phyloP scores from a whole-genome alignment of 2,888 invertebrate genomes.

The Stenoptilia bipunctidactyla region DNA sequence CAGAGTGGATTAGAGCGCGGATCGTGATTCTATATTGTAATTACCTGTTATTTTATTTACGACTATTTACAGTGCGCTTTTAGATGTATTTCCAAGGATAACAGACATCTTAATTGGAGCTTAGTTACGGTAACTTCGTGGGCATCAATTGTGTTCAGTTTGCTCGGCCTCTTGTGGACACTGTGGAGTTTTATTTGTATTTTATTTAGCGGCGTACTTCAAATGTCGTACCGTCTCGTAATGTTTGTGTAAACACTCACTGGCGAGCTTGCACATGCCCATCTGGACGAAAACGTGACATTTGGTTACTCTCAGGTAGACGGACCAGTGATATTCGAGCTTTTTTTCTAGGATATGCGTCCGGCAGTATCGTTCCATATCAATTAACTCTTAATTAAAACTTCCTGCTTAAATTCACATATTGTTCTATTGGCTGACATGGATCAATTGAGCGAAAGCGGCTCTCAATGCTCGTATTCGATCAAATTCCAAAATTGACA shows the following conservation, averaged over 20 bases:
- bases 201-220: constrained; percentile 67
- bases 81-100: constrained; percentile 55
- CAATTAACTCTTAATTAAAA: constrained; percentile 65
- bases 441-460: constrained; percentile 64
- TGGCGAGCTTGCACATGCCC: constrained; percentile 60
- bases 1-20: constrained; percentile 43
- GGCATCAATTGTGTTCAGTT: constrained; percentile 47
- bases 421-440: constrained; percentile 49
- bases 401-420: constrained; percentile 65
- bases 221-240: constrained; percentile 68
- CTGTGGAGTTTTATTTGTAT: constrained; percentile 59
- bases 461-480: constrained; percentile 29
- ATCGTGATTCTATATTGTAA: constrained; percentile 66
- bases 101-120: constrained; percentile 59
- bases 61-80: constrained; percentile 14
- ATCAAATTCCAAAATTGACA: constrained; percentile 24
- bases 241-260: constrained; percentile 64
- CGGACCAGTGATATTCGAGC: constrained; percentile 31
- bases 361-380: constrained; percentile 56
- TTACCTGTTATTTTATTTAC: constrained; percentile 59
- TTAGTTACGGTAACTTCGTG: constrained; percentile 52
- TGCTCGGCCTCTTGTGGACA: constrained; percentile 43
- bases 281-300: constrained; percentile 64
- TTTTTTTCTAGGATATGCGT: constrained; percentile 44
- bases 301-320: constrained; percentile 49